Evolutionary conservation across 2,113 vertebrate species (phyloP).

Genomic region (Egretta garzetta): DNA sequence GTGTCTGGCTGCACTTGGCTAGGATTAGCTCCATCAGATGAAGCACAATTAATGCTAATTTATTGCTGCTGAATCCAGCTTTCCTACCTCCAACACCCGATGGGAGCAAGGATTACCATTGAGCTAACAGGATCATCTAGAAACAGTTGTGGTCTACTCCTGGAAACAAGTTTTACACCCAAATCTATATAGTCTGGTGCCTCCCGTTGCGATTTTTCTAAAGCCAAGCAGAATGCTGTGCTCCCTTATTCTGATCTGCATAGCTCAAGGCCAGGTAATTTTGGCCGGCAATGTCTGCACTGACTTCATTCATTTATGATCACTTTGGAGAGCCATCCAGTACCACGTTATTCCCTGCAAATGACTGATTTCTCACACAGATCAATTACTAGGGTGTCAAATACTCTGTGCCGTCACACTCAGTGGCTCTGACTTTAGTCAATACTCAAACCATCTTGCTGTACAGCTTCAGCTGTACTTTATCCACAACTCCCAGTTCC

Average conservation of each 20-base stretch:
- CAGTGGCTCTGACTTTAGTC: background rate
- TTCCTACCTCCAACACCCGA: background rate
- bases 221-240: background rate
- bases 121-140: background rate
- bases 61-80: background rate
- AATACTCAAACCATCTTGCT: background rate
- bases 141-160: background rate
- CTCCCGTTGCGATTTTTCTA: background rate
- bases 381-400: background rate
- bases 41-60: slow-evolving; percentile 20
- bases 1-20: background rate
- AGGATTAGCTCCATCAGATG: background rate
- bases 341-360: background rate
- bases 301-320: background rate
- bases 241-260: background rate
- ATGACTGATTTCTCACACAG: background rate
- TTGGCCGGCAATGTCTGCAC: background rate
- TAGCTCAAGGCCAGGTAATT: background rate
- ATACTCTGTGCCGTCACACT: background rate
- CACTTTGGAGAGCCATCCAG: background rate
- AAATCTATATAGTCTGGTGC: background rate
- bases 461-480: background rate
- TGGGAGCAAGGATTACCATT: background rate
- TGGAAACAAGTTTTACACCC: background rate
- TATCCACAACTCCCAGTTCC: background rate